A percentile compares a stretch with the other conserved stretches of the same genome.
These are phyloP conservation scores for Caenorhabditis becei DNA, from an alignment of 2,888 invertebrate genomes.

Conservation along the genomic window DNA sequence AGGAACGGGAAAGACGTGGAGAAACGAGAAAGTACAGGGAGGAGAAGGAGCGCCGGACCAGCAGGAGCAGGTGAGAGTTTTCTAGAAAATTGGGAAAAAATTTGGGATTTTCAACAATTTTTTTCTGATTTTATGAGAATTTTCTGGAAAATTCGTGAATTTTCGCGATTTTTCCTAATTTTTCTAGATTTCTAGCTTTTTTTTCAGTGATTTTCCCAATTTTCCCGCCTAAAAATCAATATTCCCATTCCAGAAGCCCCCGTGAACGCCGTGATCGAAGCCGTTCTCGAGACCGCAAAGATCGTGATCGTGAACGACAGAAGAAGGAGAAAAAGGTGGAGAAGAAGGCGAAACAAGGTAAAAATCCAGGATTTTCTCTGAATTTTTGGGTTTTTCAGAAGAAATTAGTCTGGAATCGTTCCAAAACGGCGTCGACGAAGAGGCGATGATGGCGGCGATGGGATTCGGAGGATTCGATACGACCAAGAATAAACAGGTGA, in stretches of 20 bases:
- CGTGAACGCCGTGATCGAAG: constrained; percentile 49
- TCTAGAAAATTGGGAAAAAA: background rate
- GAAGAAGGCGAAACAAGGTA: constrained; percentile 42
- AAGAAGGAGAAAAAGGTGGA: constrained; percentile 49
- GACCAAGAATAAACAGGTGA: constrained; percentile 86
- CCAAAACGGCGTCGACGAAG: constrained; percentile 64
- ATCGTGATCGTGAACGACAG: constrained; percentile 56
- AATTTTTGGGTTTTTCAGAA: constrained; percentile 31
- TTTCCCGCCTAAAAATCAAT: background rate
- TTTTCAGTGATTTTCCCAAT: background rate
- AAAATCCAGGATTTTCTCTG: background rate
- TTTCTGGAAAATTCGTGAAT: background rate
- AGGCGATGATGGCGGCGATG: constrained; percentile 86
- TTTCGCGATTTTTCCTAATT: background rate
- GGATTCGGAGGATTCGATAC: constrained; percentile 96
- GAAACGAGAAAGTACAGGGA: constrained; percentile 35
- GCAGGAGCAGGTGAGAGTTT: constrained; percentile 31
- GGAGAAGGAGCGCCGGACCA: constrained; percentile 51
- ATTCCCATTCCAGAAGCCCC: constrained; percentile 55
- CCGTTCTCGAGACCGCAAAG: constrained; percentile 60
- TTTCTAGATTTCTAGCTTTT: too few relatives aligned
- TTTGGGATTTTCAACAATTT: too few relatives aligned
- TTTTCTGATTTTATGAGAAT: background rate
- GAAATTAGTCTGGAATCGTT: constrained; percentile 55
- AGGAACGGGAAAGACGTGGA: constrained; percentile 15